Conservation (phyloP, 2,888 invertebrate species). For the Phyllotreta striolata region DNA sequence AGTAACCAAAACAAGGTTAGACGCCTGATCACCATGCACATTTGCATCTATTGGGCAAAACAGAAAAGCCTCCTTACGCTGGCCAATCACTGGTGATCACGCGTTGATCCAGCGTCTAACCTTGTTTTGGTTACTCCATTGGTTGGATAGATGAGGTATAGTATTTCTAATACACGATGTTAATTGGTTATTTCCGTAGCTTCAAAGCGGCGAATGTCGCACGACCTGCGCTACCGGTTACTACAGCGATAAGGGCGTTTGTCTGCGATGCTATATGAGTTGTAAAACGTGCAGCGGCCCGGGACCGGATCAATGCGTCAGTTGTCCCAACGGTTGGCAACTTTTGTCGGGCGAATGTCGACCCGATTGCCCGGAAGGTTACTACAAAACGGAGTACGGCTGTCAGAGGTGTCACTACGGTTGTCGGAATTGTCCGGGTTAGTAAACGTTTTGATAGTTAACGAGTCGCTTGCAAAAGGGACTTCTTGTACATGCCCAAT, state of each 20-base stretch:
- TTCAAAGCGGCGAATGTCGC: conserved; percentile 85
- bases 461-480: too few species aligned
- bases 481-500: too few species aligned
- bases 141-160: too few species aligned
- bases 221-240: conserved; percentile 83
- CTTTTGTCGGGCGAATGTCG: conserved; percentile 85
- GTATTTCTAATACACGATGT: conserved; percentile 1
- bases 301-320: conserved; percentile 83
- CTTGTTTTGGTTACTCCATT: too few species aligned
- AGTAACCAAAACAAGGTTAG: too few species aligned
- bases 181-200: conserved; percentile 48
- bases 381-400: conserved; percentile 81
- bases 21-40: too few species aligned
- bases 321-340: conserved; percentile 82
- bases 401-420: conserved; percentile 91
- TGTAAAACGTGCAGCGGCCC: conserved; percentile 89
- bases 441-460: conserved; percentile 9
- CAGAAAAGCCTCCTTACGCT: too few species aligned
- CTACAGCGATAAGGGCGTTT: conserved; percentile 85
- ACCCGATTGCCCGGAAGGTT: conserved; percentile 86
- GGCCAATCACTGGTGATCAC: too few species aligned
- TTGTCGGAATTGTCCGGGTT: conserved; percentile 86
- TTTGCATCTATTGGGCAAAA: too few species aligned
- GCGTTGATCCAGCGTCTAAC: too few species aligned
- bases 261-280: conserved; percentile 83